These are phyloP conservation scores for Apogon hyalosoma DNA, from an alignment of 2,797 vertebrate species.

Conservation along the genomic window DNA sequence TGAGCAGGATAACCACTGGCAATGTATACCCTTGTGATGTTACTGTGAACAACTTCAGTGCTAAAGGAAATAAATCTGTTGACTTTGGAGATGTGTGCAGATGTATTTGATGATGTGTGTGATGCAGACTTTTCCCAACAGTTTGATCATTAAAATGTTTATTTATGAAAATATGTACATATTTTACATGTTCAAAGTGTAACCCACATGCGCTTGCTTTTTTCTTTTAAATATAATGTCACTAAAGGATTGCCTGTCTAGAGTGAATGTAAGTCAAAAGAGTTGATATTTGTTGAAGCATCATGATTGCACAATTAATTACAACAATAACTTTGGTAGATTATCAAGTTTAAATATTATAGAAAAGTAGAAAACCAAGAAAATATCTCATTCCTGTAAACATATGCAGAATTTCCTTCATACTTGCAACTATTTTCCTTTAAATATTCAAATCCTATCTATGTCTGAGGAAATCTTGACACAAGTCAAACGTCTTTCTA, in stretches of 20 bases:
- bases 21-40: conserved; percentile 92
- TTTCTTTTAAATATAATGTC: too few species aligned
- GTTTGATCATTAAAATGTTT: neutral
- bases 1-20: conserved; percentile 87
- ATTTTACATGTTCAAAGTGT: conserved; percentile 12
- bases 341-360: too few species aligned
- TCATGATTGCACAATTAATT: too few species aligned
- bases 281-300: too few species aligned
- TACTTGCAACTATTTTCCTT: too few species aligned
- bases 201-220: neutral
- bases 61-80: conserved; percentile 96
- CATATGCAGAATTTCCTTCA: too few species aligned
- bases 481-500: neutral
- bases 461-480: neutral
- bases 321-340: too few species aligned
- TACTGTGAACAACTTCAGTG: conserved; percentile 97
- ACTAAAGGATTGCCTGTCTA: too few species aligned
- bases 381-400: too few species aligned
- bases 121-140: neutral
- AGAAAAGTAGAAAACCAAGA: too few species aligned
- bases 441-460: too few species aligned
- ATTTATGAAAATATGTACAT: conserved; percentile 15
- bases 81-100: conserved; percentile 78
- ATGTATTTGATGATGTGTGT: conserved; percentile 4
- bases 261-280: too few species aligned